Percentiles rank a stretch among this genome's conserved stretches.
Conservation (phyloP, 2,113 vertebrate species). For the Oryzias melastigma region DNA sequence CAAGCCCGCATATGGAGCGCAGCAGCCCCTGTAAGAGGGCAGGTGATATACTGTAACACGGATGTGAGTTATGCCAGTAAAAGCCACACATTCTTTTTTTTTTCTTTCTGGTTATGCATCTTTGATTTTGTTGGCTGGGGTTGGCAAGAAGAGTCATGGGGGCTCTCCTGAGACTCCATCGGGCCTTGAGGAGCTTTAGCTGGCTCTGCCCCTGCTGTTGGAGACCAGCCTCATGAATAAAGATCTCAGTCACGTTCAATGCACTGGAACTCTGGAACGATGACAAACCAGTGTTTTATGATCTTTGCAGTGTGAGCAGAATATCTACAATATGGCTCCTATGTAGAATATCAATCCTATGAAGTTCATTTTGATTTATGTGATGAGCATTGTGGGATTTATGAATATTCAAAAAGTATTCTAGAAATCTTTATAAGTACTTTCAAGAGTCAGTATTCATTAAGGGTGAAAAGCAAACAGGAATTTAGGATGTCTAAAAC, state of each 20-base stretch:
- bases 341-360: slow-evolving; percentile 53
- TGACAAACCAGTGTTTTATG: slow-evolving; percentile 72
- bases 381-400: slow-evolving; percentile 14
- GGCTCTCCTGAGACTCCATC: slow-evolving; percentile 56
- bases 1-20: slow-evolving; percentile 81
- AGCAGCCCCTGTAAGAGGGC: slow-evolving; percentile 76
- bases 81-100: slow-evolving; percentile 55
- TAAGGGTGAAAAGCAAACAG: slow-evolving; percentile 1
- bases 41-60: slow-evolving; percentile 45
- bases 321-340: slow-evolving; percentile 46
- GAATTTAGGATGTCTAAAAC: too few relatives aligned
- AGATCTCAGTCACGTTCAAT: slow-evolving; percentile 73
- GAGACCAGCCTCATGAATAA: slow-evolving; percentile 72
- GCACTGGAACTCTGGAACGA: slow-evolving; percentile 65
- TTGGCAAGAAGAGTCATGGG: slow-evolving; percentile 40
- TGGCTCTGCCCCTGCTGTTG: slow-evolving; percentile 68
- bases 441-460: slow-evolving; percentile 29
- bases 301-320: slow-evolving; percentile 65
- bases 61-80: slow-evolving; percentile 55
- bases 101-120: slow-evolving; percentile 36
- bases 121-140: slow-evolving; percentile 56
- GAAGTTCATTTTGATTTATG: slow-evolving; percentile 36
- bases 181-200: slow-evolving; percentile 65
- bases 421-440: too few relatives aligned
- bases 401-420: too few relatives aligned